Evolutionary conservation across 2,797 vertebrate genomes (phyloP).

Genomic region (Argya squamiceps): DNA sequence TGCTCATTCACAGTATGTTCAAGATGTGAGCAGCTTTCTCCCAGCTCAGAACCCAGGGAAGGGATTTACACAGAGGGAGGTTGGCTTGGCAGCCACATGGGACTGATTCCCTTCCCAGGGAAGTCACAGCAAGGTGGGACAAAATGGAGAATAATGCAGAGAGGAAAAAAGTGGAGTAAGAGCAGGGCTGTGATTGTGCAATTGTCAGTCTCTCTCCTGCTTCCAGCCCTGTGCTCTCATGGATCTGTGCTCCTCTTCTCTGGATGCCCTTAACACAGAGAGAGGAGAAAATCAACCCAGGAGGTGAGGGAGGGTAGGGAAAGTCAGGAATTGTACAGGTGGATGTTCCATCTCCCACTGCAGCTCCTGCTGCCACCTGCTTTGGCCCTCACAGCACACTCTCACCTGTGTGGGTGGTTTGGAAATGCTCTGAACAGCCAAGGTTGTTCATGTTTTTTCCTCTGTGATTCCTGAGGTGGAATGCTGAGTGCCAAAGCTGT

Average conservation of each 20-base stretch:
- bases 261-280: background rate
- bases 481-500: background rate
- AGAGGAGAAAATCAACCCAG: background rate
- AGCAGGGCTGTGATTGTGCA: background rate
- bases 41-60: background rate
- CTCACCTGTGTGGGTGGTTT: background rate
- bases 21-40: background rate
- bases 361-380: background rate
- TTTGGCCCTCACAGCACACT: background rate
- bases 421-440: background rate
- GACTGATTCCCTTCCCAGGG: background rate
- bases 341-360: background rate
- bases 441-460: background rate
- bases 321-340: background rate
- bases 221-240: background rate
- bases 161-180: background rate
- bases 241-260: background rate
- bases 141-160: background rate
- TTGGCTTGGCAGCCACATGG: background rate
- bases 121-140: background rate
- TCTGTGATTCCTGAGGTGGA: background rate
- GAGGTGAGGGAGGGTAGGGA: background rate
- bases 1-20: background rate
- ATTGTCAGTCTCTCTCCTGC: background rate
- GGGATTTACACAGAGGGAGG: background rate